Evolutionary conservation across 2,888 invertebrate species (phyloP).

Genomic region (Caprella mutica): DNA sequence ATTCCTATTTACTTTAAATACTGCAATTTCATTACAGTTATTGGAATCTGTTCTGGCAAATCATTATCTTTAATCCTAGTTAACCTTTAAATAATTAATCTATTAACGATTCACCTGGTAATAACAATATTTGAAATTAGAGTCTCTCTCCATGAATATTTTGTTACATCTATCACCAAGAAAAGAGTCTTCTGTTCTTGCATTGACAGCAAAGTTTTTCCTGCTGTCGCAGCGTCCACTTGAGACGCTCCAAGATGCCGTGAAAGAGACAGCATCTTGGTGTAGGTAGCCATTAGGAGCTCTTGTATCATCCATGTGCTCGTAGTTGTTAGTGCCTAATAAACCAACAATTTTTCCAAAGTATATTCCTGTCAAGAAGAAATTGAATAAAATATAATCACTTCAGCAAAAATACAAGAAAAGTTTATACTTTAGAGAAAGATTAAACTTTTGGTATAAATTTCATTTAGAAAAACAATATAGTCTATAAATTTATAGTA

Average conservation of each 20-base stretch:
- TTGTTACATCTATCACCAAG: conserved; percentile 11
- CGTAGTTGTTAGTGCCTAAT: conserved; percentile 29
- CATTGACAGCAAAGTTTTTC: conserved; percentile 13
- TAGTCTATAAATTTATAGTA: too few species aligned
- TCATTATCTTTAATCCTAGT: too few species aligned
- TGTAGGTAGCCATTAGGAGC: conserved; percentile 12
- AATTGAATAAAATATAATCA: neutral
- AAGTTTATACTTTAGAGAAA: too few species aligned
- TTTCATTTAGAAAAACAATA: too few species aligned
- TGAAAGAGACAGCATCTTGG: conserved; percentile 4
- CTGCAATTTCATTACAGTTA: too few species aligned
- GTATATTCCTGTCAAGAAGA: conserved; percentile 11
- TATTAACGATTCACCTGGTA: conserved; percentile 18
- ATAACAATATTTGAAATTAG: conserved; percentile 29
- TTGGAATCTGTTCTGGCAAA: too few species aligned
- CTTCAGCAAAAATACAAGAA: too few species aligned
- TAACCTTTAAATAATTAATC: too few species aligned
- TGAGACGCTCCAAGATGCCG: conserved; percentile 25
- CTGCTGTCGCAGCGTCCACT: conserved; percentile 5
- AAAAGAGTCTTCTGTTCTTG: neutral
- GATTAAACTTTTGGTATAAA: too few species aligned
- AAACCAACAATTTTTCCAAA: conserved; percentile 27
- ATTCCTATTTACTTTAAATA: too few species aligned
- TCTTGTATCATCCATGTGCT: conserved; percentile 20
- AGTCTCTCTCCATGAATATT: conserved; percentile 15